Evolutionary conservation across 2,113 vertebrate genomes (phyloP), one percentile per base, ranked within the genome.

Genomic region (Galbula dea): DNA sequence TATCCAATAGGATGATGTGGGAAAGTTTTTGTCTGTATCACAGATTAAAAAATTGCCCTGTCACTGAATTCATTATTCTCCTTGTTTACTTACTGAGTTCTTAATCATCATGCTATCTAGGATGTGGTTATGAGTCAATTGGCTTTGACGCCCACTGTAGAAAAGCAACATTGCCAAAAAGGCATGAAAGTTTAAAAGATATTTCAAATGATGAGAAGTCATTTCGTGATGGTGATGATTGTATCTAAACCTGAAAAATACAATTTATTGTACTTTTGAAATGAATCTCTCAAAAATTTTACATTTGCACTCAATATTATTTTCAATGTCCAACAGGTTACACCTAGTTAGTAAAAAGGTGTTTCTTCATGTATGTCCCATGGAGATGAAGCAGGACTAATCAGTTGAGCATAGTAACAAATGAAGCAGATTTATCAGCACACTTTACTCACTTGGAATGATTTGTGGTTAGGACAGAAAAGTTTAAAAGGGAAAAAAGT

Each of bases 391-490:
- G 34, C 29, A 94, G 63, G 93, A 89, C 55, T 90, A 88, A 90
- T 95, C 76, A 92, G 67, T 86, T 0, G 1, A 48, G 13, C 61
- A 34, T 23, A 81, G 39, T 52, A 93, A 93, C 37, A 86, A 67
- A n/a, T 74, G n/a, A 86, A 46, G 65, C 23, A 82, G 65, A 93
- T 93, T 78, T 90, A 81, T 94, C 41, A 61, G 29, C 72, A 91
- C 71, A 73, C 27, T 88, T 91, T 81, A 90, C 21, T 77, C 55
- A 71, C 19, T 20, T 81, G 36, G 48, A 81, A 77, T 37, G 43
- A 45, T 81, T 88, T 83, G 39, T 86, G 19, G 27, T 46, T 51
- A 66, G 37, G 34, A 51, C 15, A 81, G 43, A 74, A 88, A 83
- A 81, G 80, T 75, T 82, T 63, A 36, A 83, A 86, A 83, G 39